Base-by-base conservation (phyloP, 2,888 invertebrate genomes). In the Caenorhabditis macrosperma region DNA sequence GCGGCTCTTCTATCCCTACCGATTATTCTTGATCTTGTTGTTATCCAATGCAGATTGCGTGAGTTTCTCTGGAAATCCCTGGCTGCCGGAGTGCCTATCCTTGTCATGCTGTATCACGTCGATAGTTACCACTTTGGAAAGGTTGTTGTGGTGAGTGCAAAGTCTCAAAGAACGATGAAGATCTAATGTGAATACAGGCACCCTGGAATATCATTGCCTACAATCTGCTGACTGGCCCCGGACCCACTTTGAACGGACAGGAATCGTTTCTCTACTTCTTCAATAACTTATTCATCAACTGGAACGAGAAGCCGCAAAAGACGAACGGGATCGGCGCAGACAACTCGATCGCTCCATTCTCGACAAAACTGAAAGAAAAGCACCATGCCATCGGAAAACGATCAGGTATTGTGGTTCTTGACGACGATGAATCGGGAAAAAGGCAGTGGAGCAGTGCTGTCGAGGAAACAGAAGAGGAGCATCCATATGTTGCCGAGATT, bases 151-250 rank as follows among this genome's bases (percentile, higher is more conserved):
- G 86, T 84, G 15, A 78, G 85, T 68, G 7, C 5, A 52, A n/a
- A 12, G 5, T 20, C 33, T 26, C 15, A 4, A 22, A 12, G 6
- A 44, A 17, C 12, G 20, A 9, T 35, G 33, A 33, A 33, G 10
- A 33, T 33, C 33, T n/a, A n/a, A n/a, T n/a, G n/a, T n/a, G n/a
- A n/a, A n/a, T 82, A 69, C 52, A 88, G 86, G 95, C 98, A 0
- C 97, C 98, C 0, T 93, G 95, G 85, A 99, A 99, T 91, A 95
- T 99, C 81, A 93, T 99, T 20, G 92, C 94, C 44, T 99, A 99
- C 91, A 99, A 99, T 91, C 94, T 99, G 28, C 95, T 99, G 86
- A 95, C 95, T 0, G 88, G 91, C 0, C 95, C 96, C 88, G 99
- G 99, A 10, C 96, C 99, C 0, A 94, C 96, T 91, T 92, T 99